Conservation (phyloP, 2,888 invertebrate species). For the Parnassius apollo region DNA sequence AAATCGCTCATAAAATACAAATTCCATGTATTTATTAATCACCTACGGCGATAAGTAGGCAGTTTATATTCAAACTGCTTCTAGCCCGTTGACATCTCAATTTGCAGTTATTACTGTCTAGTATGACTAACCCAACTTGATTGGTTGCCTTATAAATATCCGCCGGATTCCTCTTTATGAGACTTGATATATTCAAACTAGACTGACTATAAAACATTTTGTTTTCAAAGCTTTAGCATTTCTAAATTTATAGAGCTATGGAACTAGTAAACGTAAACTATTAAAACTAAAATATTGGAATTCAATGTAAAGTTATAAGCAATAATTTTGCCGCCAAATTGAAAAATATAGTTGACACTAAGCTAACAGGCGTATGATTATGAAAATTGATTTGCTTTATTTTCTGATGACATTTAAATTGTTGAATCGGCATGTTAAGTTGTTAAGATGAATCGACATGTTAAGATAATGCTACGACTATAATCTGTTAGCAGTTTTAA, state of each 20-base stretch:
- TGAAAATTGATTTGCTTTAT: no score
- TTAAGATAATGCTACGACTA: no score
- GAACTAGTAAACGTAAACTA: no score
- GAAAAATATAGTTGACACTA: no score
- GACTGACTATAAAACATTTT: constrained; percentile 14
- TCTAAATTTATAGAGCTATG: constrained; percentile 7
- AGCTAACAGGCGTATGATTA: no score
- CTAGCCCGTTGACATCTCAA: constrained; percentile 67
- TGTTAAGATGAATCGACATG: no score
- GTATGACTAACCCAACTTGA: constrained; percentile 33
- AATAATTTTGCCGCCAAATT: no score
- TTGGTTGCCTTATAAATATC: constrained; percentile 31
- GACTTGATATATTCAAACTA: constrained; percentile 20
- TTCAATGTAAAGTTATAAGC: no score
- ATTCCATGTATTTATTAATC: constrained; percentile 55
- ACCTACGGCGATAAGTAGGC: constrained; percentile 58
- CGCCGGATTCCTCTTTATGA: constrained; percentile 22
- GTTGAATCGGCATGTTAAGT: no score
- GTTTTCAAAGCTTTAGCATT: constrained; percentile 7
- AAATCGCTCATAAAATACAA: constrained; percentile 60
- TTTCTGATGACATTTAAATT: no score
- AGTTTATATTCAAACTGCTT: constrained; percentile 65
- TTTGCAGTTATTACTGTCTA: constrained; percentile 49
- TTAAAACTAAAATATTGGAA: no score
- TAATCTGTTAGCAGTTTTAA: no score